Evolutionary conservation across 2,113 vertebrate species (phyloP), one percentile per base, ranked within the genome.

Genomic region (Bostrychus sinensis): DNA sequence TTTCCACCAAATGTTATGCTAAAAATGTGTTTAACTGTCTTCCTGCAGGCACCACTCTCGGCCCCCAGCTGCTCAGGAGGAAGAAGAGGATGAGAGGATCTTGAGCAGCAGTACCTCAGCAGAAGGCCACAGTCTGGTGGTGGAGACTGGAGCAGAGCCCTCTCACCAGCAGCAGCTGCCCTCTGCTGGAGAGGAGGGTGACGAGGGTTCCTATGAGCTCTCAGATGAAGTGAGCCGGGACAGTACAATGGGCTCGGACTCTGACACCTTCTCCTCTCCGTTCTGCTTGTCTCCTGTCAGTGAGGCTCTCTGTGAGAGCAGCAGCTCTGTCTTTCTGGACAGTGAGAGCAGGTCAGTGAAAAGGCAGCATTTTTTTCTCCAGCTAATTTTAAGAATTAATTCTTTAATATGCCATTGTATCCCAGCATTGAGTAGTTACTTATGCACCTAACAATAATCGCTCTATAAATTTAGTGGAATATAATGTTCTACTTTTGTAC

Each of bases 271-370:
- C 90, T 97, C 96, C 46, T 98, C 96, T 0, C 97, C 97, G 0
- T 98, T 97, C 90, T 98, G 96, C 88, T 88, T 98, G 77, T 98
- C 97, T 0, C 96, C 96, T 3, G 91, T 96, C 84, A 96, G 94
- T 0, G 93, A 98, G 70, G 95, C 94, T 25, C 94, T 97, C 0
- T 94, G 87, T 0, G 95, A 96, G 67, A 94, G 94, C 89, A 91
- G 92, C 62, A 76, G 93, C 28, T 94, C 95, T 0, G 93, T 95
- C 26, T 98, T 98, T 87, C 88, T 96, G 91, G 97, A 96, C 68
- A 93, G 86, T 0, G 95, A 95, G 14, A 91, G 88, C 91, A 93
- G 96, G 97, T 98, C 62, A 84, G 88, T 63, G 39, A 48, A 2
- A 10, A 14, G 42, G 16, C 16, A 0, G 13, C 1, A 14, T 38